Evolutionary conservation across 2,797 vertebrate genomes (phyloP), one percentile per base, ranked within the genome.

Genomic region (Malurus splendens): DNA sequence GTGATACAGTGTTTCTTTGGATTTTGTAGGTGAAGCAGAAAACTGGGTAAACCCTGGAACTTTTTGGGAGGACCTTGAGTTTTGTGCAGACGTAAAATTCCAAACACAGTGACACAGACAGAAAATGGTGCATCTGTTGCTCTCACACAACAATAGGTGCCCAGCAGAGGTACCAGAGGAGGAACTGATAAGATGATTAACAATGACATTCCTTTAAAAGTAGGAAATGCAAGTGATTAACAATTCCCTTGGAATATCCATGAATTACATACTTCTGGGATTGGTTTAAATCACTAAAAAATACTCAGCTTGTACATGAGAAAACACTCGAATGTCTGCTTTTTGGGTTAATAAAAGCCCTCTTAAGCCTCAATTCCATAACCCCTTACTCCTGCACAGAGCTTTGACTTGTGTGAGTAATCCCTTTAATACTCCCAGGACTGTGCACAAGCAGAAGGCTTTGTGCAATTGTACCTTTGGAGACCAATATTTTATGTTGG

Each of bases 271-370:
- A 6, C 66, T 74, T 52, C 59, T 82, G 62, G 56, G 82, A 50
- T 83, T 78, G 57, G 14, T 41, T 84, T 80, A 85, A 91, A 55
- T 82, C 60, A 62, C 62, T 55, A 75, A 75, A 42, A 70, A 81
- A 38, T 55, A 36, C 41, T 88, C 6, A 0, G 4, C 56, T 62
- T 65, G 54, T 89, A 36, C 73, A 41, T 50, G 82, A 71, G 73
- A 72, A 87, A 72, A 80, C 30, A 20, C 41, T 62, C 36, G 41
- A 16, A 19, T 62, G 44, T 90, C 94, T 93, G 82, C 59, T 83
- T 91, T 94, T 89, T 78, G 70, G 82, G 91, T 86, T 95, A 83
- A 55, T 61, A 60, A 41, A 93, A 87, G 79, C 80, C 76, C 45
- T 81, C 70, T 54, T 83, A 82, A 90, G 84, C 51, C 66, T 81